Evolutionary conservation across 2,797 vertebrate genomes (phyloP), one percentile per base, ranked within the genome.

Genomic region (Gymnoscopelus microlampas): DNA sequence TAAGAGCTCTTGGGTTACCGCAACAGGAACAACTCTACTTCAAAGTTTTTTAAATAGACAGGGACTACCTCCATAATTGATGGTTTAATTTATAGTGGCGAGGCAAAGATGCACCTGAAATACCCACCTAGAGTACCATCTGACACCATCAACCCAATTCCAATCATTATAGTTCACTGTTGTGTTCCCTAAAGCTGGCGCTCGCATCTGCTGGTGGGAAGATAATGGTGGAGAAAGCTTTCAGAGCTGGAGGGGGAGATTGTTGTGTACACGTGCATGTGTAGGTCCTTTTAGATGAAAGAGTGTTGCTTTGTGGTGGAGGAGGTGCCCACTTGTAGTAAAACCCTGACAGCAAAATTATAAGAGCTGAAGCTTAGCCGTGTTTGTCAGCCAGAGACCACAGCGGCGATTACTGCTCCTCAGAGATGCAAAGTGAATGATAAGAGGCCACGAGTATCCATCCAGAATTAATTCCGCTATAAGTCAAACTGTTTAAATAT

Each of bases 361-460:
- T 44, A 44, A 44, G 39, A 44, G 51, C 57, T 68, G 39, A 50
- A 32, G 60, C 5, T 75, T 47, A 51, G 9, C 53, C 12, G 32
- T 78, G 65, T 48, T n/a, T 26, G 23, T 55, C 81, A 83, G 84
- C 78, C 80, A 83, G 61, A 66, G 63, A 76, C 69, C 57, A 39
- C 57, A 50, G 65, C 74, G 65, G 54, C 19, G 47, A n/a, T 44
- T 47, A 70, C 39, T 70, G 66, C 60, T 71, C 55, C 19, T 66
- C 19, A n/a, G 74, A 72, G 82, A 85, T 51, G 59, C 55, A 59
- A 66, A 74, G 68, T 84, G 79, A 78, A 55, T 74, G 73, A 78
- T 57, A 35, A 6, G 26, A 77, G 55, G 60, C 2, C 23, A 5
- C 3, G 5, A 29, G 23, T 56, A 58, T 68, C 63, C 60, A 32